Conservation (phyloP, 2,888 invertebrate genomes). For the Cynaeus angustus region DNA sequence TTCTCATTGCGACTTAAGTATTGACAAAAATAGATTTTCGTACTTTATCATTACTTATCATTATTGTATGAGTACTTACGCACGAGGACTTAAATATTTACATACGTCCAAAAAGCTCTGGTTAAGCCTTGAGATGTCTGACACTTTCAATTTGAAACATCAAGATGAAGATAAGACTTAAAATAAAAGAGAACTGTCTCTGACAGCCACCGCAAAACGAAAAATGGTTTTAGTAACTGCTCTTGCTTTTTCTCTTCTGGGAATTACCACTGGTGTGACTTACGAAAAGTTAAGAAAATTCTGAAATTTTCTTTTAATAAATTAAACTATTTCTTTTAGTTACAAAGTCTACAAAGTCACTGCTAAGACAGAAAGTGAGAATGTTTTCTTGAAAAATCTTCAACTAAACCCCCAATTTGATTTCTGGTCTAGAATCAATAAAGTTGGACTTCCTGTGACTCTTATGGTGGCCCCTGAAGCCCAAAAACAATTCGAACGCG, state of each 20-base stretch:
- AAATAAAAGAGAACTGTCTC: constrained; percentile 5
- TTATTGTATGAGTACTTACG: too few relatives aligned
- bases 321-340: constrained; percentile 55
- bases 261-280: constrained; percentile 9
- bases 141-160: too few relatives aligned
- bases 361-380: constrained; percentile 65
- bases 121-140: too few relatives aligned
- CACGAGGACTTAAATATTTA: too few relatives aligned
- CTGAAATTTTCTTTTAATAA: background rate
- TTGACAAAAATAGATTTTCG: too few relatives aligned
- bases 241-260: background rate
- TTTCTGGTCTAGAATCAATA: constrained; percentile 56
- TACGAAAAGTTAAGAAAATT: constrained; percentile 31
- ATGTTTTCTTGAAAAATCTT: constrained; percentile 62
- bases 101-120: too few relatives aligned
- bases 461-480: constrained; percentile 57
- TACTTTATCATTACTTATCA: too few relatives aligned
- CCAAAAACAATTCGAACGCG: constrained; percentile 51
- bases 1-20: background rate
- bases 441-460: constrained; percentile 40
- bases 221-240: constrained; percentile 1
- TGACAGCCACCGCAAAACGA: background rate
- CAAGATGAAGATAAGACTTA: background rate
- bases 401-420: constrained; percentile 57
- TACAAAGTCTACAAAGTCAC: constrained; percentile 70